These are phyloP conservation scores for Malurus elegans DNA, from an alignment of 2,113 vertebrate genomes.

Conservation along the genomic window DNA sequence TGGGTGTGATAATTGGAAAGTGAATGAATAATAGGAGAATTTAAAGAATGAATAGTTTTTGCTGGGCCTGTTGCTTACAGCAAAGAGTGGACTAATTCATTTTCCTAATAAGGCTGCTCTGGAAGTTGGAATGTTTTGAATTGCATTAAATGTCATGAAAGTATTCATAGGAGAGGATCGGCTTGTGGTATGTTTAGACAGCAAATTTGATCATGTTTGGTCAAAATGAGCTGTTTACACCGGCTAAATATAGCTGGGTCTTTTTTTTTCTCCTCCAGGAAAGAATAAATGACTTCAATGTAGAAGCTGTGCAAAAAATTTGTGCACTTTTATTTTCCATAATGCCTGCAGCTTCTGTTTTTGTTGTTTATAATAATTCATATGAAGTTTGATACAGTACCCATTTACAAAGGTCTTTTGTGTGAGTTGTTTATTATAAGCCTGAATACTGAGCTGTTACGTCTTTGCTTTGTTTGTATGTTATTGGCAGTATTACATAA, in stretches of 20 bases:
- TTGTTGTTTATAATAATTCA: neutral
- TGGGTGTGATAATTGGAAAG: neutral
- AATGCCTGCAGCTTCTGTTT: neutral
- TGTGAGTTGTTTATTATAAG: neutral
- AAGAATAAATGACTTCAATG: neutral
- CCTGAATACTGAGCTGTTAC: neutral
- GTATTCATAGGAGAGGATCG: neutral
- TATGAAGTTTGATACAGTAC: neutral
- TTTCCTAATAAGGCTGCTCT: constrained; percentile 67
- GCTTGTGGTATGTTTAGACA: constrained; percentile 45
- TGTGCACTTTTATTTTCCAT: neutral
- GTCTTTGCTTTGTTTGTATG: neutral
- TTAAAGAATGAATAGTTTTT: constrained; percentile 41
- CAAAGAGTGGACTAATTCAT: neutral
- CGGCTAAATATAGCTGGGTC: neutral
- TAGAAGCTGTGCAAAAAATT: neutral
- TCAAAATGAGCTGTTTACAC: neutral
- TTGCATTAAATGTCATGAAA: constrained; percentile 57
- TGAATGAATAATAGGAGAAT: constrained; percentile 1
- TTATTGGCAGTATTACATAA: neutral
- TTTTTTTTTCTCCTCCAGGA: neutral
- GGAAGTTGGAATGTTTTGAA: constrained; percentile 61
- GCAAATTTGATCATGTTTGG: constrained; percentile 38
- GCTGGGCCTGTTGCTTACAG: neutral
- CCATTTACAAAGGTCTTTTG: neutral